These are phyloP conservation scores for Terebella lapidaria DNA, from an alignment of 2,888 invertebrate genomes.

Conservation along the genomic window DNA sequence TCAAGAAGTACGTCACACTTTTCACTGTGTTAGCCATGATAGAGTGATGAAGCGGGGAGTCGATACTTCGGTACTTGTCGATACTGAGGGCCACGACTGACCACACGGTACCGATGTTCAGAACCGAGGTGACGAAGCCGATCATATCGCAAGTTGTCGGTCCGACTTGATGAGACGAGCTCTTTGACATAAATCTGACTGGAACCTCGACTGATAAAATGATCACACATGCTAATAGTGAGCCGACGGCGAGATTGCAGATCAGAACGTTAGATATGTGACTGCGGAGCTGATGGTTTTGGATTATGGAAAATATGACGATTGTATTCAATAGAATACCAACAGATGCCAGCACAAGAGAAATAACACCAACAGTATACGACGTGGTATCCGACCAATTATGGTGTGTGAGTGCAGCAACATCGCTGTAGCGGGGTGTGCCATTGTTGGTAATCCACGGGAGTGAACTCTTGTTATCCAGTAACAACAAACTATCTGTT, in stretches of 20 bases:
- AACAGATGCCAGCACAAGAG: background rate
- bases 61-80: background rate
- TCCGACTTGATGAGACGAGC: background rate
- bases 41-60: background rate
- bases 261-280: background rate
- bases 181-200: background rate
- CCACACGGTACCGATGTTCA: background rate
- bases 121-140: background rate
- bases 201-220: background rate
- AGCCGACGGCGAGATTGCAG: background rate
- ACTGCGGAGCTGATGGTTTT: background rate
- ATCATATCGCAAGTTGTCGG: background rate
- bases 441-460: too few species aligned
- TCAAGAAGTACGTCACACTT: background rate
- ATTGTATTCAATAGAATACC: background rate
- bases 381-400: background rate
- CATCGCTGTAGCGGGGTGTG: too few species aligned
- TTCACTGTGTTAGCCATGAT: background rate
- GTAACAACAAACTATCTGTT: too few species aligned
- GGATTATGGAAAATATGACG: background rate
- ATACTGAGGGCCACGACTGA: background rate
- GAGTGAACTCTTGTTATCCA: too few species aligned
- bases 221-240: background rate
- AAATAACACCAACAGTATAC: background rate
- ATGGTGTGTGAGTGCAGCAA: too few species aligned